Conservation (phyloP, 2,113 vertebrate species). For the Pterophyllum scalare region DNA sequence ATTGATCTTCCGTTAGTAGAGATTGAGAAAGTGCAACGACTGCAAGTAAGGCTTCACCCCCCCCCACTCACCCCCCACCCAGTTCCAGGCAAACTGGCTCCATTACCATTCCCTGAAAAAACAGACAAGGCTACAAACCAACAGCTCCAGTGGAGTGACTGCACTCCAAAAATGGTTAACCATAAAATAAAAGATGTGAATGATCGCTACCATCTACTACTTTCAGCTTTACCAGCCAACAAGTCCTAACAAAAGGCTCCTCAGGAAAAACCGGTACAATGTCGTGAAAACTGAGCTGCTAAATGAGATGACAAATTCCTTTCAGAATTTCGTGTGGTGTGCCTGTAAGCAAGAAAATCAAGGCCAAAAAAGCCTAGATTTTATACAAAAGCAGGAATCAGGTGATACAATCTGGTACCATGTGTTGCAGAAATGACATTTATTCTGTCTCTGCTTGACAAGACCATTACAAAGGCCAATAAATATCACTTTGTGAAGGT, state of each 20-base stretch:
- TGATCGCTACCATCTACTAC: neutral
- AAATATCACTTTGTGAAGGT: neutral
- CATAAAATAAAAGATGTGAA: neutral
- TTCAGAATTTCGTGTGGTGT: neutral
- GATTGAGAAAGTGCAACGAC: neutral
- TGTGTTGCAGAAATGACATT: neutral
- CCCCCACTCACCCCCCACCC: too few relatives aligned
- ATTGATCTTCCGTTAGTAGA: neutral
- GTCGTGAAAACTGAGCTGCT: neutral
- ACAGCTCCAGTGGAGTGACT: neutral
- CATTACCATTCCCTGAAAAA: neutral
- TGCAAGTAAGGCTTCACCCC: neutral
- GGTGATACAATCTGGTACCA: neutral
- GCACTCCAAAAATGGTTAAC: neutral
- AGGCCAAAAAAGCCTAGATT: too few relatives aligned
- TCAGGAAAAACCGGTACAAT: too few relatives aligned
- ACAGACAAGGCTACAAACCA: neutral
- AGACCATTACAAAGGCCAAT: neutral
- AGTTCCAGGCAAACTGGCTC: neutral
- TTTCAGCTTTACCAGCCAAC: neutral
- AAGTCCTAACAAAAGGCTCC: neutral
- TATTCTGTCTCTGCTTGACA: neutral
- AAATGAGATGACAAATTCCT: neutral
- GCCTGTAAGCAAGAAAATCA: neutral
- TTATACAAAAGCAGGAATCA: neutral